Conservation (phyloP, 1,140 invertebrate genomes). For the Patella vulgata region DNA sequence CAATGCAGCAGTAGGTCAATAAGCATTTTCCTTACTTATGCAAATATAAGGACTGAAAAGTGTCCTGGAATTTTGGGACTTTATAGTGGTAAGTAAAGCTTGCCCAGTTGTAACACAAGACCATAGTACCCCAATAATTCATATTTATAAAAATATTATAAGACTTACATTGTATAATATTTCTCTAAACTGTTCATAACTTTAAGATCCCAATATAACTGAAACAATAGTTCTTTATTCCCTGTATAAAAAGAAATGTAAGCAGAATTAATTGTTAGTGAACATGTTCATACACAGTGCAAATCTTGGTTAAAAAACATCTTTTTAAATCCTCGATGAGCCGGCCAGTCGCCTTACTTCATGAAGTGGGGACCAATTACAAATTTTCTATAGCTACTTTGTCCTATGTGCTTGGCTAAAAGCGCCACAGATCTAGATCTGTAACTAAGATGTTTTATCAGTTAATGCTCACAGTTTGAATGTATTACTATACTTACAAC, state of each 20-base stretch:
- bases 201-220: constrained; percentile 36
- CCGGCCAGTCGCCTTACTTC: background rate
- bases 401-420: background rate
- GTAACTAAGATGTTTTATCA: too few species aligned
- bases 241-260: constrained; percentile 19
- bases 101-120: too few species aligned
- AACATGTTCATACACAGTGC: background rate
- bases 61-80: too few species aligned
- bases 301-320: background rate
- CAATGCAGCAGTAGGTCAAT: too few species aligned
- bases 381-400: background rate
- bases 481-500: too few species aligned
- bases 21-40: too few species aligned
- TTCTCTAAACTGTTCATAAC: constrained; percentile 23
- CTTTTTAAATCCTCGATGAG: constrained; percentile 30
- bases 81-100: too few species aligned
- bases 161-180: constrained; percentile 8
- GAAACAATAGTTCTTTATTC: constrained; percentile 30
- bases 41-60: too few species aligned
- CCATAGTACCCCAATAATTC: too few species aligned
- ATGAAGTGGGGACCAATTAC: background rate
- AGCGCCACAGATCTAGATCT: too few species aligned
- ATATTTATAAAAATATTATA: too few species aligned
- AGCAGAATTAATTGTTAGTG: background rate
- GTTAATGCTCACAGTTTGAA: too few species aligned